Evolutionary conservation across 2,113 vertebrate species (phyloP), one percentile per base, ranked within the genome.

Genomic region (Desmodus rotundus): DNA sequence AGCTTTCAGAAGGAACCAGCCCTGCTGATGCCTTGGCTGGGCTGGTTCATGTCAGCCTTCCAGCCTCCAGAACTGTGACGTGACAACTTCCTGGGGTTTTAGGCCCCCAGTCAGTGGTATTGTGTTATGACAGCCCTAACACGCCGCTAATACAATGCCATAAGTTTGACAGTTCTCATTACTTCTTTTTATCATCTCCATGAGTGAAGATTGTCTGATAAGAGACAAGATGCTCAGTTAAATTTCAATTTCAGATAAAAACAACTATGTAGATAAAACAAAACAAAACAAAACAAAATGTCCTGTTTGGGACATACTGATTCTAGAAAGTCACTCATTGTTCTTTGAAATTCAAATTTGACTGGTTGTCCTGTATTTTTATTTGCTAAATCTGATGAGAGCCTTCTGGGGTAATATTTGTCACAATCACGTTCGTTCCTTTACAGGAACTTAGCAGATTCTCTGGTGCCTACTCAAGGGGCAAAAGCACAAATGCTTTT

Each of bases 231-330:
- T 91, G 38, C 38, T 43, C 36, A 80, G 83, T 14, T 80, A 38
- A 70, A 90, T 17, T 85, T 87, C 54, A 92, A 76, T 87, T 72
- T 92, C 28, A 47, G 26, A 54, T 47, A 58, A 72, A 77, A 70
- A 24, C 12, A 78, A 15, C 52, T 61, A 7, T 72, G 41, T 58
- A 41, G 9, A 19, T 28, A 58, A 58, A 58, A 80, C 45, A 76
- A 33, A 76, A 76, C 45, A 54, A 50, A 56, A 70, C 68, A 72
- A 26, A 43, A 45, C 14, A 58, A 76, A 50, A 45, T 14, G 28
- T 82, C 36, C 22, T 41, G 77, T 81, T 81, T 43, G 56, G 41
- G n/a, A 70, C 38, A 36, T 13, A 5, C 52, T 12, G 31, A 50
- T 28, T 50, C 61, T 50, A 33, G n/a, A 43, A 28, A 16, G 3